Conservation (phyloP, 2,113 vertebrate species). For the Callopanchax toddi region DNA sequence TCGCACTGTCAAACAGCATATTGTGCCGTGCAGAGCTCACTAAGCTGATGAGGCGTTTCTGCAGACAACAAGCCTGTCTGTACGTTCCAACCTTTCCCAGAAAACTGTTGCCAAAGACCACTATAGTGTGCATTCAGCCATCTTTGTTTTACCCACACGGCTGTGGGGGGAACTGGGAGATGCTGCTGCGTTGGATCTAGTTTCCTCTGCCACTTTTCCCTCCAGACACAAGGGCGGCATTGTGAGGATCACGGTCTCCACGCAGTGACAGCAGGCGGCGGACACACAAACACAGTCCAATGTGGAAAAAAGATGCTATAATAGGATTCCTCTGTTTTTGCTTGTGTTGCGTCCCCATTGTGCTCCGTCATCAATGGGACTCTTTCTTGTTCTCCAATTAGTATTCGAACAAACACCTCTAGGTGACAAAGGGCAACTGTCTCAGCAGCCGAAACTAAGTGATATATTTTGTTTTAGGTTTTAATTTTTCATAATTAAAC, state of each 20-base stretch:
- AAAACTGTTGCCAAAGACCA: constrained; percentile 35
- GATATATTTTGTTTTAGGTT: not conserved
- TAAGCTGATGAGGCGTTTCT: constrained; percentile 14
- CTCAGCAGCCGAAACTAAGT: constrained; percentile 11
- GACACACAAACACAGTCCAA: constrained; percentile 63
- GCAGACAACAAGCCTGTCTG: constrained; percentile 50
- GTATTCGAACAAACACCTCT: constrained; percentile 72
- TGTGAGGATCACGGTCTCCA: constrained; percentile 57
- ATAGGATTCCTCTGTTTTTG: constrained; percentile 74
- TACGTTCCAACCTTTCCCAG: constrained; percentile 47
- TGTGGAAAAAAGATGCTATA: constrained; percentile 70
- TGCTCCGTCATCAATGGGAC: constrained; percentile 74
- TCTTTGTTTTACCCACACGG: constrained; percentile 49
- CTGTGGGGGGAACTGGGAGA: constrained; percentile 43
- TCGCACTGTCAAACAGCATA: constrained; percentile 12
- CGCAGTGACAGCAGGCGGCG: constrained; percentile 56
- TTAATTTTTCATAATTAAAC: not conserved
- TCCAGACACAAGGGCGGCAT: constrained; percentile 69
- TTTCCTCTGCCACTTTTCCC: constrained; percentile 40
- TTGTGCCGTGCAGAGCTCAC: not conserved
- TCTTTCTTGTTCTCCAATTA: constrained; percentile 75
- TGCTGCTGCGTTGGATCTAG: constrained; percentile 50
- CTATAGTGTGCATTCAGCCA: constrained; percentile 55
- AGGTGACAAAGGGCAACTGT: constrained; percentile 59
- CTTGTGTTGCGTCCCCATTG: constrained; percentile 71